Evolutionary conservation across 2,888 invertebrate genomes (phyloP).

Genomic region (Choristoneura rosaceana): DNA sequence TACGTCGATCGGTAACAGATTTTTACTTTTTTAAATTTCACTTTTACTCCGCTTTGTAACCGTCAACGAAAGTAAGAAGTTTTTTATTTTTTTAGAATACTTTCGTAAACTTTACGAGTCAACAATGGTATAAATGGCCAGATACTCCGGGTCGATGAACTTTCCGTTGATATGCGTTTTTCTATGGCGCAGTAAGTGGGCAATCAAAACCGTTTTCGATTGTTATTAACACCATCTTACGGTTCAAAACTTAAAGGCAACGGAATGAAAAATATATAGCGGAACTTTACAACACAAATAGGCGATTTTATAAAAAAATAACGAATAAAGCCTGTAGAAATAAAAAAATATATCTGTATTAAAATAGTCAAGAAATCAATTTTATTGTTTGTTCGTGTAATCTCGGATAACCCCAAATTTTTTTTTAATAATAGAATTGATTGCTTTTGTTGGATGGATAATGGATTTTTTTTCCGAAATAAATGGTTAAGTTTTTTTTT

Average conservation of each 20-base stretch:
- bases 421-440: too few relatives aligned
- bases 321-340: too few relatives aligned
- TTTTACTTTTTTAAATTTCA: conserved; percentile 62
- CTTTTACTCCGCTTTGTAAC: conserved; percentile 58
- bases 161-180: conserved; percentile 3
- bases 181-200: not conserved
- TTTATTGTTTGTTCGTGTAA: too few relatives aligned
- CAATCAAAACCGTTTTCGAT: conserved; percentile 5
- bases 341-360: too few relatives aligned
- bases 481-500: too few relatives aligned
- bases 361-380: too few relatives aligned
- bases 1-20: conserved; percentile 46
- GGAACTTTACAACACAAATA: not conserved
- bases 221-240: conserved; percentile 26
- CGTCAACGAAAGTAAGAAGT: conserved; percentile 57
- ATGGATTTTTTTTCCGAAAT: too few relatives aligned
- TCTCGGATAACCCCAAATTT: too few relatives aligned
- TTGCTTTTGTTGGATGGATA: too few relatives aligned
- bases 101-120: conserved; percentile 18
- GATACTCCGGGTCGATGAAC: conserved; percentile 11
- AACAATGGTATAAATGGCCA: conserved; percentile 21
- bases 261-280: conserved; percentile 1
- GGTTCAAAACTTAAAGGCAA: not conserved
- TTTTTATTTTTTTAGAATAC: conserved; percentile 40
- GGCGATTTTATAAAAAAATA: not conserved